These are phyloP conservation scores for Heteropelma amictum DNA, from an alignment of 2,888 invertebrate genomes.

Conservation along the genomic window DNA sequence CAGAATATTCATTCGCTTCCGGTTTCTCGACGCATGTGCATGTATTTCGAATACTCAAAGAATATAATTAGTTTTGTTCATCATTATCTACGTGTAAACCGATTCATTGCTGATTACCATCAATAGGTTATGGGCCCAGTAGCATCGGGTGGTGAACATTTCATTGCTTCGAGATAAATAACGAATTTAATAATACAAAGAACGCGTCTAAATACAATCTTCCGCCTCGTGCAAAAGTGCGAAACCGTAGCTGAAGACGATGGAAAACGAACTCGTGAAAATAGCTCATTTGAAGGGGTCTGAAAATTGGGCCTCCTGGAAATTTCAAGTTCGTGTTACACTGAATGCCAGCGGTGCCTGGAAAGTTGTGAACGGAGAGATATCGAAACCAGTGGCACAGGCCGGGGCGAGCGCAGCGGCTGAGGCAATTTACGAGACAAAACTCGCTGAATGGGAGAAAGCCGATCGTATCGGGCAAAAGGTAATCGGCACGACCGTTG, in stretches of 20 bases:
- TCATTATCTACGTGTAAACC: not conserved
- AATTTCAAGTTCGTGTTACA: slow-evolving; percentile 27
- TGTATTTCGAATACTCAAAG: not conserved
- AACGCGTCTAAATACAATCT: slow-evolving; percentile 1
- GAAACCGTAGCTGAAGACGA: slow-evolving; percentile 29
- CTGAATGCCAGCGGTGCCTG: slow-evolving; percentile 24
- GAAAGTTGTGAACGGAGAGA: slow-evolving; percentile 17
- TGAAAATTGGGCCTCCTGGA: slow-evolving; percentile 52
- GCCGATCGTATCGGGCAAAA: slow-evolving; percentile 60
- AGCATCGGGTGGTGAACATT: slow-evolving; percentile 17
- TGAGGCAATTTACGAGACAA: not conserved
- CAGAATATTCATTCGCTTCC: not conserved
- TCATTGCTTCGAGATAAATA: not conserved
- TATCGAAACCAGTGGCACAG: not conserved
- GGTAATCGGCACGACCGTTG: slow-evolving; percentile 60
- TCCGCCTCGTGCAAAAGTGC: slow-evolving; percentile 50
- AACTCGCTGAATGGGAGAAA: slow-evolving; percentile 49
- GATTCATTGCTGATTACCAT: not conserved
- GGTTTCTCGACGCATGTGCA: not conserved
- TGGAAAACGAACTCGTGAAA: slow-evolving; percentile 46
- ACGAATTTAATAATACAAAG: not conserved
- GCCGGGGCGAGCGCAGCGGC: slow-evolving; percentile 14
- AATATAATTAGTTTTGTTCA: not conserved
- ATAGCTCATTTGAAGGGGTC: slow-evolving; percentile 43
- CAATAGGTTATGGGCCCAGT: slow-evolving; percentile 48